Base-by-base conservation (phyloP, 2,888 invertebrate species). In the Idaea biselata region DNA sequence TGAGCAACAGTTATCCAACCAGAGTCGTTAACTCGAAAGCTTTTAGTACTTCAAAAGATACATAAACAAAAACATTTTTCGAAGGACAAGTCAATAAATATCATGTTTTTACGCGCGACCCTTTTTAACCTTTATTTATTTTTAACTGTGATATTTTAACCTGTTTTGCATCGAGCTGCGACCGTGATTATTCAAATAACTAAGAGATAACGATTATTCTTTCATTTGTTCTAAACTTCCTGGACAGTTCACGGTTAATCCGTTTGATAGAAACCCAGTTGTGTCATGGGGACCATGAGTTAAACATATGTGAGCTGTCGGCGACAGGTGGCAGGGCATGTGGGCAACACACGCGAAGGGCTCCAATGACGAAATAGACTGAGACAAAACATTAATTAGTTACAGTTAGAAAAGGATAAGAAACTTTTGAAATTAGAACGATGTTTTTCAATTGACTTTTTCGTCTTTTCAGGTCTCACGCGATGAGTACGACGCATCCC, bases 401-500 rank as follows among this genome's bases (percentile, higher is more conserved):
- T 71, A 74, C 74, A 70, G 76, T 73, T 73, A 78, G 81, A 86
- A 80, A 79, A 80, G 79, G 83, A 86, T 79, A 68, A 65, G 63
- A 71, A 72, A 73, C 16, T 16, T 55, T 55, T 55, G 17, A 55
- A 17, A 16, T 55, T 17, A 55, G 16, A 55, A 55, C 55, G 55
- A 18, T 17, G 11, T 17, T 18, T 18, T 18, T 14, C 17, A 56
- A 18, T 18, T 68, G 68, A 72, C 18, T 56, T 66, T 80, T 78
- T 63, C 82, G 63, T 81, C 73, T 69, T 88, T 89, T 60, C 91
- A 91, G 92, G 87, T 91, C 77, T 91, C 92, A 73, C 79, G 91
- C 72, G 92, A 92, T 67, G 91, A 91, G 78, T 89, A 89, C 80
- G 91, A 91, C 68, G 75, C 86, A 54, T 90, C 90, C 78, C 88